Conservation (phyloP, 2,797 vertebrate genomes). For the Columba guinea region DNA sequence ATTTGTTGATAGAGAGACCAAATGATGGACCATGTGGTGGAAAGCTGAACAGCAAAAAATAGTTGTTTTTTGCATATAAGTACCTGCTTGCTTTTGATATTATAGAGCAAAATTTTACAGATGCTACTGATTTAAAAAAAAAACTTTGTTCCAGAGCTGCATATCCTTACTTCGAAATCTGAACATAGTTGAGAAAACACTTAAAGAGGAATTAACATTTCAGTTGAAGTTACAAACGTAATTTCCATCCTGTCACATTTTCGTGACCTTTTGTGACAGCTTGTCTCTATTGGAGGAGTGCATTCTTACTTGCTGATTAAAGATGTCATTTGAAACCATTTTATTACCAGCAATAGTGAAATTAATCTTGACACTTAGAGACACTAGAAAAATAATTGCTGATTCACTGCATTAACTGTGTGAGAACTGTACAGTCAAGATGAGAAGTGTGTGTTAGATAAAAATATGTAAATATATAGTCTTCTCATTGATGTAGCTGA, state of each 20-base stretch:
- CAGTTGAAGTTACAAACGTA: conserved; percentile 85
- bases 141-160: conserved; percentile 45
- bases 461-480: conserved; percentile 36
- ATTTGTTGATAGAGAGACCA: neutral
- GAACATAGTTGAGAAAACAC: conserved; percentile 76
- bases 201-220: conserved; percentile 87
- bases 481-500: neutral
- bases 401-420: conserved; percentile 83
- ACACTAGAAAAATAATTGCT: conserved; percentile 89
- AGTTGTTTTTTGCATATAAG: conserved; percentile 17
- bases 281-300: conserved; percentile 86
- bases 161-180: conserved; percentile 62
- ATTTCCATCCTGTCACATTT: conserved; percentile 89
- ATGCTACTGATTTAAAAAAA: conserved; percentile 25
- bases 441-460: conserved; percentile 44
- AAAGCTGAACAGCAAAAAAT: neutral
- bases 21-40: neutral
- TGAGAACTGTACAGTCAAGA: conserved; percentile 53
- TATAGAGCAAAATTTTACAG: neutral
- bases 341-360: conserved; percentile 85
- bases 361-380: conserved; percentile 91
- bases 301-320: conserved; percentile 87
- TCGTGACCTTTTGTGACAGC: conserved; percentile 90
- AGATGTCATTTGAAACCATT: conserved; percentile 94
- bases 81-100: conserved; percentile 11